Evolutionary conservation across 1,140 invertebrate genomes (phyloP).

Genomic region (Drosophila erecta): DNA sequence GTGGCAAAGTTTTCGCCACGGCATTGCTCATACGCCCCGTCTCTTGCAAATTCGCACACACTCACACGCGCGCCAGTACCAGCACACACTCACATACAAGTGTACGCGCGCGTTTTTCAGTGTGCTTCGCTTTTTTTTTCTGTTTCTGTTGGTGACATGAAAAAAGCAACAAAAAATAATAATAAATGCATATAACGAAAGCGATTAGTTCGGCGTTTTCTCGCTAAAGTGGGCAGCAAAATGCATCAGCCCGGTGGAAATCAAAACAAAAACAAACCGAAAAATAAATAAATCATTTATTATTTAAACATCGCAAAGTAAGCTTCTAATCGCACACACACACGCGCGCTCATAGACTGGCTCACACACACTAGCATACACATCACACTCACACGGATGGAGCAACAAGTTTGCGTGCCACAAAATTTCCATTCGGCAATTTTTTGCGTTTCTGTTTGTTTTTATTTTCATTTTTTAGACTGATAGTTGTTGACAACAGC

Average conservation of each 20-base stretch:
- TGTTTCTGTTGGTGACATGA: slow-evolving; percentile 43
- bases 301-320: slow-evolving; percentile 63
- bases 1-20: slow-evolving; percentile 77
- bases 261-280: slow-evolving; percentile 30
- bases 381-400: slow-evolving; percentile 14
- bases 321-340: slow-evolving; percentile 44
- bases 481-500: slow-evolving; percentile 9
- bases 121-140: slow-evolving; percentile 17
- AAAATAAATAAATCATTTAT: slow-evolving; percentile 57
- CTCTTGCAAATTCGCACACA: slow-evolving; percentile 39
- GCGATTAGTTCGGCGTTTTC: not conserved
- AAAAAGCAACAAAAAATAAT: slow-evolving; percentile 25
- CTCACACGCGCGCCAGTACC: slow-evolving; percentile 9
- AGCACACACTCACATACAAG: slow-evolving; percentile 13
- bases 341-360: slow-evolving; percentile 12
- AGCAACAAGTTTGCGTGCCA: slow-evolving; percentile 78
- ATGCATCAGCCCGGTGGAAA: slow-evolving; percentile 29
- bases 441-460: slow-evolving; percentile 39
- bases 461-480: slow-evolving; percentile 17
- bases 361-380: slow-evolving; percentile 21
- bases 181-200: slow-evolving; percentile 12
- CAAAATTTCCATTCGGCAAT: slow-evolving; percentile 77
- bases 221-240: slow-evolving; percentile 16
- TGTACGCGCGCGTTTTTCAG: slow-evolving; percentile 34
- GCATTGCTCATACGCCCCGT: slow-evolving; percentile 78